Percentiles rank a stretch among this genome's conserved stretches.
Evolutionary conservation across 2,888 invertebrate species (phyloP).

Genomic region (Euplexia lucipara): DNA sequence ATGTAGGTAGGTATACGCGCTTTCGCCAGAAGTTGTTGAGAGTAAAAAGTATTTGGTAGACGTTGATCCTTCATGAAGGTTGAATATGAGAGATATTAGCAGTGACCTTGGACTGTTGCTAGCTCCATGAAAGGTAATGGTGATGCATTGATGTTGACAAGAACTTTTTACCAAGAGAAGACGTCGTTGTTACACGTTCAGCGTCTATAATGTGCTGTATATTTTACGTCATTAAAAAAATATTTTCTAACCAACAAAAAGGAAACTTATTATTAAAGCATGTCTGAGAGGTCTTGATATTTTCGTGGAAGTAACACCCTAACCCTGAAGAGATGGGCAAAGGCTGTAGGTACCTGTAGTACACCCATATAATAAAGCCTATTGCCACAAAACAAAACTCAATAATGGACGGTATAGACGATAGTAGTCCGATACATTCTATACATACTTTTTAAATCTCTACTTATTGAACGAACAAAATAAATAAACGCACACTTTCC

Average conservation of each 20-base stretch:
- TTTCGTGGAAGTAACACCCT: too few relatives aligned
- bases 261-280: too few relatives aligned
- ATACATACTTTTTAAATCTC: constrained; percentile 13
- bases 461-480: constrained; percentile 14
- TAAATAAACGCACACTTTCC: constrained; percentile 27
- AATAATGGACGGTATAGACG: too few relatives aligned
- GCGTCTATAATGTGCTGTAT: neutral
- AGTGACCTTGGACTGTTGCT: constrained; percentile 35
- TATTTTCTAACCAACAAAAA: neutral
- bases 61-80: constrained; percentile 17
- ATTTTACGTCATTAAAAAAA: neutral
- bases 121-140: constrained; percentile 17
- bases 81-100: constrained; percentile 38
- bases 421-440: too few relatives aligned
- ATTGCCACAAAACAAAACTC: too few relatives aligned
- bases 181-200: constrained; percentile 13
- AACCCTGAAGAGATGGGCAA: too few relatives aligned
- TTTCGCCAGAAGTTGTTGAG: constrained; percentile 35
- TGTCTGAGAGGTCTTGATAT: too few relatives aligned
- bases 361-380: too few relatives aligned
- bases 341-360: too few relatives aligned
- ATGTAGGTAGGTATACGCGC: too few relatives aligned
- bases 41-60: neutral
- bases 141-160: constrained; percentile 2
- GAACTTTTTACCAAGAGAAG: too few relatives aligned